These are phyloP conservation scores for Belonocnema kinseyi DNA, from an alignment of 1,140 invertebrate species.

Conservation along the genomic window DNA sequence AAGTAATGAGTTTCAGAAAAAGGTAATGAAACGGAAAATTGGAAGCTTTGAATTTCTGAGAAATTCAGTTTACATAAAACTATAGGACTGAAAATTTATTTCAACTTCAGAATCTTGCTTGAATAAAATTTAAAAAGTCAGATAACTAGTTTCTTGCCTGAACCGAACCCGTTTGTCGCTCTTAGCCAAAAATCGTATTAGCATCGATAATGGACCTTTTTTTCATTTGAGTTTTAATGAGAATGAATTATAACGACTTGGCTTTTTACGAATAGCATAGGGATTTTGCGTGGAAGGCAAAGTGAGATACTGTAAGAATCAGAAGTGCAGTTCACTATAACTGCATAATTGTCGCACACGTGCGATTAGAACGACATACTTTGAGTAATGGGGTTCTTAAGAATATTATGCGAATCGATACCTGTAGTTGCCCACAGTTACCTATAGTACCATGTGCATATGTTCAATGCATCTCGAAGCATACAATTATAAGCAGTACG, in stretches of 20 bases:
- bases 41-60: too few species aligned
- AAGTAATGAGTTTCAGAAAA: too few species aligned
- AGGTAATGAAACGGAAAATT: too few species aligned
- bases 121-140: too few species aligned
- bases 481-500: constrained; percentile 11
- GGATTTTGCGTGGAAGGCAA: constrained; percentile 13
- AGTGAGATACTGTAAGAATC: constrained; percentile 14
- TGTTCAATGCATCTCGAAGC: constrained; percentile 15
- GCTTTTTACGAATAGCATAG: background rate
- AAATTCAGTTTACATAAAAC: too few species aligned
- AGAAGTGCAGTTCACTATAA: constrained; percentile 9
- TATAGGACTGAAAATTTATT: too few species aligned
- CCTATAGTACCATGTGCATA: constrained; percentile 15
- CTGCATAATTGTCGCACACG: constrained; percentile 21
- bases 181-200: background rate
- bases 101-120: too few species aligned
- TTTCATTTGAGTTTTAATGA: constrained; percentile 8
- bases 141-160: too few species aligned
- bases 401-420: constrained; percentile 24
- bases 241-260: constrained; percentile 4
- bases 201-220: background rate
- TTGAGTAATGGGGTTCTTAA: constrained; percentile 24
- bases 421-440: background rate
- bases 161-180: too few species aligned
- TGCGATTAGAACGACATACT: constrained; percentile 20